A percentile compares a stretch with the other conserved stretches of the same genome.
Evolutionary conservation across 1,140 invertebrate genomes (phyloP).

Genomic region (Globodera rostochiensis): DNA sequence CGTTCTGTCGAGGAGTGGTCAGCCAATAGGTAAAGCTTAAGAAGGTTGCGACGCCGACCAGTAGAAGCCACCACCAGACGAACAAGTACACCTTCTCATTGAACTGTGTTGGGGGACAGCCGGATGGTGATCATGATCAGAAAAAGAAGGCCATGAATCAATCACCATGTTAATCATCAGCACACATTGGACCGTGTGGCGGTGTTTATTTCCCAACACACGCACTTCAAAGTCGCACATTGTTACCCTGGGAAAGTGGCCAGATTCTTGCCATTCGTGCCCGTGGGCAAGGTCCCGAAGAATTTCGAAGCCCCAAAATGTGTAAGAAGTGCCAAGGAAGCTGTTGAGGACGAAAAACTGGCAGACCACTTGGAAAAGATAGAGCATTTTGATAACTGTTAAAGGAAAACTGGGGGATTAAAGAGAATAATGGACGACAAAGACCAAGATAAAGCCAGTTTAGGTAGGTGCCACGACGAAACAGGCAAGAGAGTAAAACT

Average conservation of each 20-base stretch:
- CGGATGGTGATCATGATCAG: conserved; percentile 23
- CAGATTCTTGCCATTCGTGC: conserved; percentile 66
- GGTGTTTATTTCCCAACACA: conserved; percentile 66
- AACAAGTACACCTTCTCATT: conserved; percentile 65
- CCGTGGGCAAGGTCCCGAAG: conserved; percentile 67
- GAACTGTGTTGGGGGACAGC: conserved; percentile 36
- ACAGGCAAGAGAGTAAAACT: conserved; percentile 59
- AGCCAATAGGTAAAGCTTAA: conserved; percentile 60
- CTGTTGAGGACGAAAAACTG: conserved; percentile 67
- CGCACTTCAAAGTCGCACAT: conserved; percentile 67
- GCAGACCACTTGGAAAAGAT: conserved; percentile 67
- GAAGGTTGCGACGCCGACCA: conserved; percentile 57
- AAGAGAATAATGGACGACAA: background rate
- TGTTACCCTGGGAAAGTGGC: conserved; percentile 68
- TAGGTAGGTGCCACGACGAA: conserved; percentile 68
- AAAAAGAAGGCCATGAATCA: conserved; percentile 30
- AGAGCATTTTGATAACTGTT: conserved; percentile 67
- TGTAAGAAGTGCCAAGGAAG: conserved; percentile 69
- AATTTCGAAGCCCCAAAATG: conserved; percentile 70
- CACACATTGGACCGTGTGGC: conserved; percentile 66
- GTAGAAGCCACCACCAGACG: conserved; percentile 63
- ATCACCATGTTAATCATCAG: conserved; percentile 66
- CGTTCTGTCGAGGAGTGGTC: conserved; percentile 27
- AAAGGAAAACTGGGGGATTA: background rate
- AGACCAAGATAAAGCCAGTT: conserved; percentile 67